These are phyloP conservation scores for Ectropis crepuscularia DNA, from an alignment of 2,888 invertebrate species.

Conservation along the genomic window DNA sequence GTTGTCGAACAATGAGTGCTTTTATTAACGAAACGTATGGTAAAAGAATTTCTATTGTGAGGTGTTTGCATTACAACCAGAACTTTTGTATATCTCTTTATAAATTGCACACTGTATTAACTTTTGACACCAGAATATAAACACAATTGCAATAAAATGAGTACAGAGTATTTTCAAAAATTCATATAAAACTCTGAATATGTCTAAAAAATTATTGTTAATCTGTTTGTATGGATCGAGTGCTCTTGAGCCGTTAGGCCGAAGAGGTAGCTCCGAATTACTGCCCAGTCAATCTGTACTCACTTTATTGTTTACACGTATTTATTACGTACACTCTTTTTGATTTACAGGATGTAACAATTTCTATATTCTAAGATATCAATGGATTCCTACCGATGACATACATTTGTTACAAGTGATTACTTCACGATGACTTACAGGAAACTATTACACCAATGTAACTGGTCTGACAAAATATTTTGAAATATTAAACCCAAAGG, in stretches of 20 bases:
- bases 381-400: conserved; percentile 24
- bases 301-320: conserved; percentile 48
- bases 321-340: conserved; percentile 27
- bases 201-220: conserved; percentile 55
- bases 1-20: conserved; percentile 81
- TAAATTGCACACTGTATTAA: conserved; percentile 42
- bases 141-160: conserved; percentile 55
- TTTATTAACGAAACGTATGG: conserved; percentile 82
- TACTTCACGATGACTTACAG: conserved; percentile 34
- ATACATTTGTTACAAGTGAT: conserved; percentile 30
- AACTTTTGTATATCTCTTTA: conserved; percentile 54
- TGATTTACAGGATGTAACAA: conserved; percentile 30
- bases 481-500: conserved; percentile 32
- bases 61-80: conserved; percentile 73
- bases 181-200: conserved; percentile 50
- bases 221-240: conserved; percentile 47
- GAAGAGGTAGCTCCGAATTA: conserved; percentile 54
- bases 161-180: conserved; percentile 58
- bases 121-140: conserved; percentile 43
- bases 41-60: conserved; percentile 77
- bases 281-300: conserved; percentile 52
- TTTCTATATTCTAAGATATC: conserved; percentile 21
- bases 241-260: conserved; percentile 58
- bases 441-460: conserved; percentile 12
- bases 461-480: conserved; percentile 14